These are phyloP conservation scores for Chondrosia reniformis DNA, from an alignment of 37 sponge, comb jelly and placozoan genomes.

Conservation along the genomic window DNA sequence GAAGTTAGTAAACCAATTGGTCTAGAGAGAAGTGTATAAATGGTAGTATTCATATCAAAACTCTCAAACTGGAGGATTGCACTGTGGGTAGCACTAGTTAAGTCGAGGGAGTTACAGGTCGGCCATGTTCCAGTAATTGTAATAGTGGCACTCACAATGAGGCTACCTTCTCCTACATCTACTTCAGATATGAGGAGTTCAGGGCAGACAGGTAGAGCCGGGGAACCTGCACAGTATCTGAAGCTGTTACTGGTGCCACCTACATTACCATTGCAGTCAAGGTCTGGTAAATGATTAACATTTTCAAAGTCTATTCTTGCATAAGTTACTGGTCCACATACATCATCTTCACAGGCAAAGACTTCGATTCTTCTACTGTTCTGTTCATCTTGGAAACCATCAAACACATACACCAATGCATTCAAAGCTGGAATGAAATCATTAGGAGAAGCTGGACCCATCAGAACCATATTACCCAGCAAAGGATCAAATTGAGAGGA, in stretches of 20 bases:
- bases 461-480: constrained; percentile 26
- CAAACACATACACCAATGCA: constrained; percentile 40
- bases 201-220: constrained; percentile 11
- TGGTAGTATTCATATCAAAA: neutral
- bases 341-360: neutral
- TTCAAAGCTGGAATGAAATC: constrained; percentile 48
- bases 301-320: neutral
- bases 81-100: constrained; percentile 7
- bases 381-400: constrained; percentile 1
- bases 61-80: constrained; percentile 6
- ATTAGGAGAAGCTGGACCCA: constrained; percentile 36
- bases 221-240: neutral
- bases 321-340: neutral
- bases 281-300: neutral
- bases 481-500: neutral
- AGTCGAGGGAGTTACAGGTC: neutral
- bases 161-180: constrained; percentile 3
- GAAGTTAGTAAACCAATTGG: constrained; percentile 11
- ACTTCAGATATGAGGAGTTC: constrained; percentile 4
- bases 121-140: neutral
- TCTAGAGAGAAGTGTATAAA: neutral
- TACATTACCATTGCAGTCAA: constrained; percentile 16
- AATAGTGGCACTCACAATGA: neutral
- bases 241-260: neutral
- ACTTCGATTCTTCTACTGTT: constrained; percentile 12